Percentiles rank a stretch among this genome's conserved stretches.
phyloP scores from a whole-genome alignment of 2,888 invertebrate genomes.

The Diarsia brunnea region DNA sequence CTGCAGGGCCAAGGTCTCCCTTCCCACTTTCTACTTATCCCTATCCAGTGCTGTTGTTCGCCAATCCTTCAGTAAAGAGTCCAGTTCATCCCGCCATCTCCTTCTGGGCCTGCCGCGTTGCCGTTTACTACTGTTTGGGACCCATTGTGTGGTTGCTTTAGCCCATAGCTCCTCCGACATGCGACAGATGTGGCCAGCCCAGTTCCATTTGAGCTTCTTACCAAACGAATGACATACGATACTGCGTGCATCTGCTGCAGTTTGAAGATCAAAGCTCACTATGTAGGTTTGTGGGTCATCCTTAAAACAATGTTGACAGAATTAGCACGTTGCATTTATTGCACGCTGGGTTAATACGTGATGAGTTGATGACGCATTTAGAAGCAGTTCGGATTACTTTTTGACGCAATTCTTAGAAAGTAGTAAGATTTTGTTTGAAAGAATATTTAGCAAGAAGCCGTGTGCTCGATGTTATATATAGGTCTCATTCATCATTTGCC shows the following conservation, averaged over 20 bases:
- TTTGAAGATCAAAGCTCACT: constrained; percentile 39
- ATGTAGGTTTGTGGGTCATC: constrained; percentile 41
- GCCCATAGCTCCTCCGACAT: too few species aligned
- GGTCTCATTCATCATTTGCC: too few species aligned
- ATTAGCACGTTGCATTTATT: constrained; percentile 32
- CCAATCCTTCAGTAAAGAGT: too few species aligned
- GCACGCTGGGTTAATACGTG: background rate
- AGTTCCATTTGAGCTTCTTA: background rate
- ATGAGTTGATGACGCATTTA: constrained; percentile 15
- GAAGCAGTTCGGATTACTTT: constrained; percentile 16
- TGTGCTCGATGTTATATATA: background rate
- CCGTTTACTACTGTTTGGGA: too few species aligned
- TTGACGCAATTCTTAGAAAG: constrained; percentile 24
- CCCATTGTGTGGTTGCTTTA: too few species aligned
- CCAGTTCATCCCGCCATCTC: too few species aligned
- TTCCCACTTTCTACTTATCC: too few species aligned
- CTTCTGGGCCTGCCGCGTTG: too few species aligned
- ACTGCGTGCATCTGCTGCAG: constrained; percentile 33
- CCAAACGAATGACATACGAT: constrained; percentile 24
- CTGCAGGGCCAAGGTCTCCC: too few species aligned
- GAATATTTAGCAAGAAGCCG: background rate
- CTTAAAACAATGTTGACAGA: constrained; percentile 54
- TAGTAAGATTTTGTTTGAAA: background rate
- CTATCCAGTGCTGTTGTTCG: too few species aligned
- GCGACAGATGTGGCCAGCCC: too few species aligned